Percentiles rank a stretch among this genome's conserved stretches.
Conservation (phyloP, 2,797 vertebrate species). For the Betta splendens region DNA sequence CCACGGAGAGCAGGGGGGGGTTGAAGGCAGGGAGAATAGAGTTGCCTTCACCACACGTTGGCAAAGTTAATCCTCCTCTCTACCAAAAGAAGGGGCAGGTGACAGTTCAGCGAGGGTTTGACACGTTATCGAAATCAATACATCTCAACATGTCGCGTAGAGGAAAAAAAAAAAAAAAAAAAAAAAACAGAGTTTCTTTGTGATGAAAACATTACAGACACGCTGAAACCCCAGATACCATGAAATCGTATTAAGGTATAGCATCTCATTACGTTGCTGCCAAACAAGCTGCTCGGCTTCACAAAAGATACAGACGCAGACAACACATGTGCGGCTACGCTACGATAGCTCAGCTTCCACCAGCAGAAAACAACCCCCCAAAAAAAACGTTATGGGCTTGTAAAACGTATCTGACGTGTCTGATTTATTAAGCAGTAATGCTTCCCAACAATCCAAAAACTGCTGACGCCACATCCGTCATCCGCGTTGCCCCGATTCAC, state of each 20-base stretch:
- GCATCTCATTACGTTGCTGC: constrained; percentile 73
- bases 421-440: constrained; percentile 46
- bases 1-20: constrained; percentile 32
- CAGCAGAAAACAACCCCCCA: constrained; percentile 17
- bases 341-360: constrained; percentile 52
- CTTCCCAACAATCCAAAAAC: constrained; percentile 36
- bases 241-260: constrained; percentile 75
- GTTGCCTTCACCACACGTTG: constrained; percentile 47
- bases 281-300: constrained; percentile 55
- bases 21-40: constrained; percentile 39
- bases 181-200: constrained; percentile 48
- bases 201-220: constrained; percentile 54
- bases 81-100: constrained; percentile 15
- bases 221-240: constrained; percentile 61
- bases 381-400: constrained; percentile 6
- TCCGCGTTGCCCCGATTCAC: constrained; percentile 13
- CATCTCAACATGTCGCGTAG: constrained; percentile 32
- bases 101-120: constrained; percentile 42
- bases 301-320: constrained; percentile 53
- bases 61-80: constrained; percentile 45
- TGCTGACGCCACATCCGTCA: constrained; percentile 36
- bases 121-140: constrained; percentile 58
- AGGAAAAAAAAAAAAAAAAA: neutral
- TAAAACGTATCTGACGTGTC: constrained; percentile 61
- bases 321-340: constrained; percentile 70